phyloP scores from a whole-genome alignment of 92 coral and sea anemone species.

The Blastomussa wellsi region DNA sequence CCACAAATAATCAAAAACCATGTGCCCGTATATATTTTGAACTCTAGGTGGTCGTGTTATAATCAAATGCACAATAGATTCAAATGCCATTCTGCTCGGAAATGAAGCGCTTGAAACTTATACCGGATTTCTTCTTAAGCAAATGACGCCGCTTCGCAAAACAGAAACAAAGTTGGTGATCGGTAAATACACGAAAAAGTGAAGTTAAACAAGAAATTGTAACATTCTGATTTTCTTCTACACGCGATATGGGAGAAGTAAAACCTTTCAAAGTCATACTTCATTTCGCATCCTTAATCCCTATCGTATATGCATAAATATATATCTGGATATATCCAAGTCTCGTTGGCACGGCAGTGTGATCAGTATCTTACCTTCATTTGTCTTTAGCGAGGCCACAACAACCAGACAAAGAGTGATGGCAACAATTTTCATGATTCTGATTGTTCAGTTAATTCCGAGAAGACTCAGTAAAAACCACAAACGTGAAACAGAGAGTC shows the following conservation, averaged over 20 bases:
- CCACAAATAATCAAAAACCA: not conserved
- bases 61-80: constrained; percentile 6
- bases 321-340: not conserved
- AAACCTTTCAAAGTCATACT: not conserved
- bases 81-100: not conserved
- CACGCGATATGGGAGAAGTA: not conserved
- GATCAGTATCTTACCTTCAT: constrained; percentile 14
- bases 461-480: constrained; percentile 11
- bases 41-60: not conserved
- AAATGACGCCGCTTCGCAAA: not conserved
- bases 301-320: not conserved
- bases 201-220: not conserved
- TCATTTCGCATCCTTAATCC: not conserved
- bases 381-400: not conserved
- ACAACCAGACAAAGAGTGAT: constrained; percentile 7
- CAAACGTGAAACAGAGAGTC: not conserved
- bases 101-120: not conserved
- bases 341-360: no score
- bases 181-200: not conserved
- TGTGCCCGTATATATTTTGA: not conserved
- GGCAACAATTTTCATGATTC: not conserved
- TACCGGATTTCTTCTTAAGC: not conserved
- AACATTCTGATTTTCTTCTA: not conserved
- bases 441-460: not conserved
- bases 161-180: not conserved